These are phyloP conservation scores for Leucania comma DNA, from an alignment of 2,888 invertebrate genomes.

Conservation along the genomic window DNA sequence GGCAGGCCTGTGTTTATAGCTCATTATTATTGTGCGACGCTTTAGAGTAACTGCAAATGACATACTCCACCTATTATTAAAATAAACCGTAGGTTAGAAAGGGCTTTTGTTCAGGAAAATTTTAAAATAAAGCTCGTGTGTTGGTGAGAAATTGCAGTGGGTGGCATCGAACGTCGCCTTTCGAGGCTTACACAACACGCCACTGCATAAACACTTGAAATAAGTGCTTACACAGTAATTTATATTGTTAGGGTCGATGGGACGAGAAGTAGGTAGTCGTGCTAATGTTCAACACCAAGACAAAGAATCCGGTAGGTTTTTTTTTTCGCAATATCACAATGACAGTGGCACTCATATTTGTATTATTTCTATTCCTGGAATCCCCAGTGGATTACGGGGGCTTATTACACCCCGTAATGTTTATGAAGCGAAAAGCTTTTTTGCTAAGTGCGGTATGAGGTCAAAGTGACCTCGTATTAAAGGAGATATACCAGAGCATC, in stretches of 20 bases:
- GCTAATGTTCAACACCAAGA: slow-evolving; percentile 56
- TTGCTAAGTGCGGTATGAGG: no score
- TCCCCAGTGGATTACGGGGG: no score
- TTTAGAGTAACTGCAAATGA: slow-evolving; percentile 89
- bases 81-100: slow-evolving; percentile 82
- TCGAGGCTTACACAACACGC: slow-evolving; percentile 72
- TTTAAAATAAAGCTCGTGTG: slow-evolving; percentile 79
- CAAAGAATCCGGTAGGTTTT: slow-evolving; percentile 36
- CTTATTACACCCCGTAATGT: no score
- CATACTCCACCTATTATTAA: slow-evolving; percentile 88
- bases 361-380: no score
- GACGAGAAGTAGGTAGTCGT: slow-evolving; percentile 57
- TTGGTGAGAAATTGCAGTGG: slow-evolving; percentile 77
- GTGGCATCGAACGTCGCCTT: slow-evolving; percentile 75
- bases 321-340: background rate
- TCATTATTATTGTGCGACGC: slow-evolving; percentile 88
- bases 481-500: no score
- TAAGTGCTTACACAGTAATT: slow-evolving; percentile 79
- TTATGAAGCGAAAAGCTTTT: no score
- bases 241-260: slow-evolving; percentile 68
- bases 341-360: no score
- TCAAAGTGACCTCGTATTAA: no score
- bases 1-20: slow-evolving; percentile 88
- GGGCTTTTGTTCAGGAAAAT: slow-evolving; percentile 83
- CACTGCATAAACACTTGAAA: slow-evolving; percentile 74